Evolutionary conservation across 2,888 invertebrate species (phyloP), one percentile per base, ranked within the genome.

Genomic region (Polyploca ridens): DNA sequence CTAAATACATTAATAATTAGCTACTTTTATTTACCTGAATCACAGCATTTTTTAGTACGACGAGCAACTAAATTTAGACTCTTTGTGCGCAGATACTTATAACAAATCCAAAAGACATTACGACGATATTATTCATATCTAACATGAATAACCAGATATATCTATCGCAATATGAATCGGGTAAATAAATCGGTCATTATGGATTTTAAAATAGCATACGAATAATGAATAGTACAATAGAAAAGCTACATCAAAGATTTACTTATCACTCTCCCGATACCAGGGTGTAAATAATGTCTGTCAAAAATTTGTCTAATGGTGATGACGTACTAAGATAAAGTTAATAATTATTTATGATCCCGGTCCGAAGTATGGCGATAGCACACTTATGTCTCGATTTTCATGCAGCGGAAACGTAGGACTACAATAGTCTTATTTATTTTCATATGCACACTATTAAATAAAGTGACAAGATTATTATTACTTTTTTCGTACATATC

Each of bases 281-380:
- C n/a, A 49, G n/a, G 19, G 16, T 3, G 8, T 8, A n/a, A n/a
- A n/a, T 16, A 10, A 54, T 54, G 49, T 54, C 49, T 1, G 19
- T 54, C 49, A 49, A 19, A 54, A 54, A 54, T 19, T 54, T 8
- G 49, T 19, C 16, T 54, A n/a, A n/a, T n/a, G n/a, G n/a, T n/a
- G n/a, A 54, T 54, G 16, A 54, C 49, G 49, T 19, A 54, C 16
- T n/a, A n/a, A 54, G 49, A 54, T 54, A 54, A 54, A 54, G 16
- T 54, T 16, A 54, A 54, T 54, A 54, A 54, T 54, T 54, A 13
- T 16, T 7, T 19, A 5, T 19, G 7, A 10, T 3, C 19, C 13
- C 5, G 16, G 2, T 54, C 0, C 8, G n/a, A n/a, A n/a, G n/a
- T n/a, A 16, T 49, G 49, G 14, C 49, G 49, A 7, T 49, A 49